These are phyloP conservation scores for Struthidea cinerea DNA, from an alignment of 2,113 vertebrate species.

Conservation along the genomic window DNA sequence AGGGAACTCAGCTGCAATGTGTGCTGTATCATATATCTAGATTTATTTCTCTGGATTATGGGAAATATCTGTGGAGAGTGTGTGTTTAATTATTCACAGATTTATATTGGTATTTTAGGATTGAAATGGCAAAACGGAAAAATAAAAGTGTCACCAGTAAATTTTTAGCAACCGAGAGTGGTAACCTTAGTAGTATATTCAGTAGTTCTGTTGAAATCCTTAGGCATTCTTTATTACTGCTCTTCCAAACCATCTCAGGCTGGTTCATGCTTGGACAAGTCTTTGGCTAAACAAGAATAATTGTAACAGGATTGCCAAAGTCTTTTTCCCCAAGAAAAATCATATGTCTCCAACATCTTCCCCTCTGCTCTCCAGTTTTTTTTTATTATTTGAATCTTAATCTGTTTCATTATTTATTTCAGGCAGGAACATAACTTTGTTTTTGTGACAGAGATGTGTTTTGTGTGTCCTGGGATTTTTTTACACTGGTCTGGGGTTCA, in stretches of 20 bases:
- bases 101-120: slow-evolving; percentile 14
- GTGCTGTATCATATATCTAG: slow-evolving; percentile 49
- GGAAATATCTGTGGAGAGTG: slow-evolving; percentile 16
- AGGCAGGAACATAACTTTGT: slow-evolving; percentile 39
- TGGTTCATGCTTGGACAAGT: neutral
- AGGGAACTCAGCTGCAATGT: slow-evolving; percentile 33
- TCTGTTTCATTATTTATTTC: slow-evolving; percentile 31
- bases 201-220: slow-evolving; percentile 44
- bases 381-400: slow-evolving; percentile 21
- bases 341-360: neutral
- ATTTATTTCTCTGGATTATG: slow-evolving; percentile 34
- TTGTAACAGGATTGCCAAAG: slow-evolving; percentile 54
- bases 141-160: slow-evolving; percentile 65
- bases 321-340: slow-evolving; percentile 42
- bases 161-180: slow-evolving; percentile 67
- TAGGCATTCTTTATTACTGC: neutral
- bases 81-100: slow-evolving; percentile 45
- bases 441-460: slow-evolving; percentile 45
- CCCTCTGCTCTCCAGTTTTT: neutral
- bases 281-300: slow-evolving; percentile 65
- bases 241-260: neutral
- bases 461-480: neutral
- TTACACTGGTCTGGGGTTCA: slow-evolving; percentile 6
- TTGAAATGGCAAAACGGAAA: slow-evolving; percentile 6
- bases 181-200: slow-evolving; percentile 50